These are phyloP conservation scores for Melitaea athalia DNA, from an alignment of 2,888 invertebrate species.

Conservation along the genomic window DNA sequence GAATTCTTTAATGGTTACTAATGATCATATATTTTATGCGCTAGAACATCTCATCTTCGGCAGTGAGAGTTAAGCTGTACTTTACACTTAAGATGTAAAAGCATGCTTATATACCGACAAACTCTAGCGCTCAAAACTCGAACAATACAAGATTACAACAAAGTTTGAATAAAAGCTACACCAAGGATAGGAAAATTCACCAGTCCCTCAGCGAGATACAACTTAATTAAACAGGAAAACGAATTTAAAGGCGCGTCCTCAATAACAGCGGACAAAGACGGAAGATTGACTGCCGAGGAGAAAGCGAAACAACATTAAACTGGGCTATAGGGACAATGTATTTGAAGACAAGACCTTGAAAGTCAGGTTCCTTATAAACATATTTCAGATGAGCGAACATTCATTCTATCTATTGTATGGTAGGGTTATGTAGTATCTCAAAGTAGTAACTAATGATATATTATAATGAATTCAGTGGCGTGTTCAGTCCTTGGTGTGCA, in stretches of 20 bases:
- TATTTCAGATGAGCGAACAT: too few species aligned
- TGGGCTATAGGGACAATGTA: neutral
- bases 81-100: neutral
- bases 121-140: slow-evolving; percentile 3
- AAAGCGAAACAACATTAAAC: neutral
- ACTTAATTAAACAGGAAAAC: slow-evolving; percentile 26
- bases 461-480: too few species aligned
- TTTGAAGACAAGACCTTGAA: neutral
- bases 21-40: too few species aligned
- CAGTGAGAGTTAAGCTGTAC: neutral
- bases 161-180: slow-evolving; percentile 2
- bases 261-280: slow-evolving; percentile 1
- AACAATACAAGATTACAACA: slow-evolving; percentile 11
- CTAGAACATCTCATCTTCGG: too few species aligned
- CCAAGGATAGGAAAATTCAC: slow-evolving; percentile 5
- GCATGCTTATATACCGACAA: neutral
- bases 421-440: too few species aligned
- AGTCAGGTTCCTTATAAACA: neutral
- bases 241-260: slow-evolving; percentile 13
- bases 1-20: too few species aligned
- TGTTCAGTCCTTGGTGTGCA: too few species aligned
- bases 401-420: too few species aligned
- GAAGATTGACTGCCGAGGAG: neutral
- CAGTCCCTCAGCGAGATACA: slow-evolving; percentile 15
- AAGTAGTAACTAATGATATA: too few species aligned